Conservation (phyloP, 1,140 invertebrate species). For the Octopus bimaculoides region DNA sequence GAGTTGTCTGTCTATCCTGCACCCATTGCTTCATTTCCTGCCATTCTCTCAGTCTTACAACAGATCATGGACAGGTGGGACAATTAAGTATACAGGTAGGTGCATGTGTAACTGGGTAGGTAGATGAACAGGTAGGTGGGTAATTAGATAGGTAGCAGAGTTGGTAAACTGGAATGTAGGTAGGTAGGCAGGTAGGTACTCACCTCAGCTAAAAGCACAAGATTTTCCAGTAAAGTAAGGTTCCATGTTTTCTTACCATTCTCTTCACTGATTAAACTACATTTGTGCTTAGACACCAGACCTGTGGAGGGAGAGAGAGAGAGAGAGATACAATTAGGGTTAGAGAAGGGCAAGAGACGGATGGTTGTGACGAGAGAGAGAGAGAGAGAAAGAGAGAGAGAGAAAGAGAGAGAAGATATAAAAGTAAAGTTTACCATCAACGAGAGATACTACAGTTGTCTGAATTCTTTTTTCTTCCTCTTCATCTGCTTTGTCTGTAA, state of each 20-base stretch:
- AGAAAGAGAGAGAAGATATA: background rate
- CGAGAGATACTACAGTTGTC: constrained; percentile 17
- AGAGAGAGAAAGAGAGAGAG: background rate
- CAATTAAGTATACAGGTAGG: too few species aligned
- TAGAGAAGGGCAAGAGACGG: background rate
- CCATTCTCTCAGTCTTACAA: too few species aligned
- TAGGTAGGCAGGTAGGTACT: background rate
- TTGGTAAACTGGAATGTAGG: background rate
- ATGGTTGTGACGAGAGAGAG: background rate
- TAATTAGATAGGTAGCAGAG: background rate
- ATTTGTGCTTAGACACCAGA: constrained; percentile 28
- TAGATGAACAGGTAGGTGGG: too few species aligned
- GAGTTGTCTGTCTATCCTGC: too few species aligned
- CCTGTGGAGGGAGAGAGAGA: constrained; percentile 22
- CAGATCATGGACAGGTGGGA: too few species aligned
- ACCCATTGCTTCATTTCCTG: too few species aligned
- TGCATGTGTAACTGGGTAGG: too few species aligned
- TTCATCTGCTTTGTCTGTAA: constrained; percentile 25
- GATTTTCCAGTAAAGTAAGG: constrained; percentile 40
- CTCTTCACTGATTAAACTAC: constrained; percentile 27
- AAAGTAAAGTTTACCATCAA: constrained; percentile 17
- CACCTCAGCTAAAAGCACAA: constrained; percentile 39
- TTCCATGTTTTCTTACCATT: constrained; percentile 32
- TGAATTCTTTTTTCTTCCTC: constrained; percentile 29
- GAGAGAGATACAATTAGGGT: background rate